Evolutionary conservation across 2,797 vertebrate species (phyloP).

Genomic region (Pampus argenteus): DNA sequence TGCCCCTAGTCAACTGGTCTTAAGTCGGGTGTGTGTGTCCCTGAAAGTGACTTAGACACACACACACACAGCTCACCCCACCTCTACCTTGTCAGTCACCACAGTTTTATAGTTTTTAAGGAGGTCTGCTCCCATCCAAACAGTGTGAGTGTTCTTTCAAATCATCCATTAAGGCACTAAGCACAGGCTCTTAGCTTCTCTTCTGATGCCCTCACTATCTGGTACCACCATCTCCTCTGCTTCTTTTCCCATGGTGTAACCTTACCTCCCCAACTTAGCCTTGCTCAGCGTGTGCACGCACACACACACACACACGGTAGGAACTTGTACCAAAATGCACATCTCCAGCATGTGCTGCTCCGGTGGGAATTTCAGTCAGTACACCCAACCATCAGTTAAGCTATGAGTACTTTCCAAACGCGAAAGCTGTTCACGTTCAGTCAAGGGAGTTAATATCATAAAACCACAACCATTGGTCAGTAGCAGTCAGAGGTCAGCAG

Average conservation of each 20-base stretch:
- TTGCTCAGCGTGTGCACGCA: conserved; percentile 18
- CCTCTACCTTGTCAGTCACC: conserved; percentile 54
- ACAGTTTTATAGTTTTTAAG: conserved; percentile 74
- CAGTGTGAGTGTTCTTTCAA: conserved; percentile 79
- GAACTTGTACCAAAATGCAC: not conserved
- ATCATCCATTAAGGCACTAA: conserved; percentile 79
- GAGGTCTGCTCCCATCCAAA: conserved; percentile 75
- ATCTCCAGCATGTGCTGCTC: not conserved
- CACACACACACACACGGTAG: not conserved
- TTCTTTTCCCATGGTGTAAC: conserved; percentile 77
- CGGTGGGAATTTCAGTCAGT: not conserved
- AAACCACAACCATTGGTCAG: conserved; percentile 31
- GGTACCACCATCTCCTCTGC: conserved; percentile 68
- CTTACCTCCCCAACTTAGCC: conserved; percentile 60
- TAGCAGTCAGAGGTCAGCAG: conserved; percentile 54
- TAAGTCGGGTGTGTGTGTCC: too few species aligned
- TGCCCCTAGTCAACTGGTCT: too few species aligned
- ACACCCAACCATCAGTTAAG: not conserved
- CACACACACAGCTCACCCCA: conserved; percentile 40
- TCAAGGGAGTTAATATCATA: conserved; percentile 17
- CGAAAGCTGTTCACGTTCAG: conserved; percentile 20
- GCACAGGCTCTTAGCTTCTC: conserved; percentile 72
- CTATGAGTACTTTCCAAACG: not conserved
- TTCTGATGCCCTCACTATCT: conserved; percentile 73
- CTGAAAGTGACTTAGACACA: too few species aligned